A percentile compares a stretch with the other conserved stretches of the same genome.
These are phyloP conservation scores for Plagodis pulveraria DNA, from an alignment of 2,888 invertebrate genomes.

Conservation along the genomic window DNA sequence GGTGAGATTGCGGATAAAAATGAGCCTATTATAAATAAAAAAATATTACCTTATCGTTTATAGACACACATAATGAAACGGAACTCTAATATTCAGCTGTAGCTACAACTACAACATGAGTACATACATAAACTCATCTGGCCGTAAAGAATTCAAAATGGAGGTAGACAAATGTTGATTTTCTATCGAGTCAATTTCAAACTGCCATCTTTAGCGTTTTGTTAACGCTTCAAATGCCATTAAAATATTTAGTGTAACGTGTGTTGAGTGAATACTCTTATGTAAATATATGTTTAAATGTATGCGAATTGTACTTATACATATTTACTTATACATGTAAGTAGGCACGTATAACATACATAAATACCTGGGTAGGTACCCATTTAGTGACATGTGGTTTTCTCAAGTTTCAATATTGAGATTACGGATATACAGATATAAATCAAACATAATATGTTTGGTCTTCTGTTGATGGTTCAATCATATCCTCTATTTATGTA, in stretches of 20 bases:
- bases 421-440: constrained; percentile 9
- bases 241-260: constrained; percentile 62
- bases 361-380: constrained; percentile 14
- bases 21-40: too few relatives aligned
- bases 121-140: constrained; percentile 45
- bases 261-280: constrained; percentile 41
- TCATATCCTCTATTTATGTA: neutral
- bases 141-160: constrained; percentile 60
- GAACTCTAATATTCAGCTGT: constrained; percentile 47
- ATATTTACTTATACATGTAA: constrained; percentile 17
- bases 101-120: constrained; percentile 18
- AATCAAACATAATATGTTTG: neutral
- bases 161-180: constrained; percentile 67
- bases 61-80: constrained; percentile 8
- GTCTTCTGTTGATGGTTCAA: constrained; percentile 13
- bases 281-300: constrained; percentile 29
- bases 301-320: constrained; percentile 20
- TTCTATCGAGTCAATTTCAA: constrained; percentile 68
- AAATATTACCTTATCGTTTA: too few relatives aligned
- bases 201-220: constrained; percentile 77
- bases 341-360: constrained; percentile 20
- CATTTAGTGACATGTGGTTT: constrained; percentile 16
- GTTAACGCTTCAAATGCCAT: constrained; percentile 71
- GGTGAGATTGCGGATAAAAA: too few relatives aligned
- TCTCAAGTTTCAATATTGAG: constrained; percentile 21